A percentile compares a stretch with the other conserved stretches of the same genome.
These are phyloP conservation scores for Oryctolagus cuniculus DNA, from an alignment of 2,113 vertebrate species.

Conservation along the genomic window mOryCun1.1 NC_091449.1:35381001-35381500, in stretches of 20 bases:
- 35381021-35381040: background rate
- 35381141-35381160: too few species aligned
- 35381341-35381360: background rate
- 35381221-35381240: background rate
- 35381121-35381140: background rate
- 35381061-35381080: background rate
- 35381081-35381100: background rate
- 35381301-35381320: rapidly evolving
- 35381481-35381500: background rate
- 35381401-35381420: background rate
- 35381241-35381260: rapidly evolving
- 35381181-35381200: background rate
- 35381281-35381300: background rate
- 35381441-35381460: rapidly evolving
- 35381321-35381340: rapidly evolving
- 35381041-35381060: background rate
- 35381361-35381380: background rate
- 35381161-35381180: too few species aligned
- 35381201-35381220: background rate
- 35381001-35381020: background rate
- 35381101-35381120: background rate
- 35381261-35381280: background rate
- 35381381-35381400: background rate
- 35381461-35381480: background rate
- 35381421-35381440: background rate